Base-by-base conservation (phyloP, 2,888 invertebrate species). In the Anthoptus insignis region DNA sequence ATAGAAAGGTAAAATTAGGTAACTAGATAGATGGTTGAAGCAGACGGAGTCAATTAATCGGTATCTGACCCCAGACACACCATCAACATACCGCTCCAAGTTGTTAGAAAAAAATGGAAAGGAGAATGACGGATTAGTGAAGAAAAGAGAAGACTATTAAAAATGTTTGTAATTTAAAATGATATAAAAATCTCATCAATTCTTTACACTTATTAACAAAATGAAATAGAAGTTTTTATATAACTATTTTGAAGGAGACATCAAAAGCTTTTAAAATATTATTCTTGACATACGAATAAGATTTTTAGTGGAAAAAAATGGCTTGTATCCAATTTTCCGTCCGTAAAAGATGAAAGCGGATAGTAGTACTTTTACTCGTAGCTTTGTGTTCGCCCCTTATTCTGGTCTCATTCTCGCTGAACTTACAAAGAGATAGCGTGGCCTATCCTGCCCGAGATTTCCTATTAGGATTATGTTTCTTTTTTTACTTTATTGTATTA, bases 291-390 rank as follows among this genome's bases (percentile, higher is more conserved):
- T 11, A 39, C 42, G 9, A 42, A 42, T 47, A 24, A 22, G 47
- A n/a, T 47, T 47, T 47, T 24, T 8, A 47, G 24, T 47, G n/a
- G 24, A 24, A 22, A 47, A n/a, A 49, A 59, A 37, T 24, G 59
- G 49, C 59, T 24, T 49, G 34, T 34, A 60, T 60, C 52, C 59
- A 52, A 52, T 60, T 60, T 59, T 39, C 29, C 39, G 50, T 14
- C 6, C 3, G 59, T 29, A 29, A 42, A 37, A 49, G 52, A 59
- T 60, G 59, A 52, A 52, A 42, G 52, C 29, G 19, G 52, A 47
- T 42, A 16, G 49, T 34, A 34, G 34, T 52, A 42, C 37, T 39
- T 60, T 60, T 52, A 39, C 37, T 39, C 52, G 52, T 52, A 39
- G 39, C 59, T 60, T 52, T 60, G 52, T 39, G 22, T 27, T 60